phyloP scores from a whole-genome alignment of 2,888 invertebrate species.

The Aspidiotus destructor region DNA sequence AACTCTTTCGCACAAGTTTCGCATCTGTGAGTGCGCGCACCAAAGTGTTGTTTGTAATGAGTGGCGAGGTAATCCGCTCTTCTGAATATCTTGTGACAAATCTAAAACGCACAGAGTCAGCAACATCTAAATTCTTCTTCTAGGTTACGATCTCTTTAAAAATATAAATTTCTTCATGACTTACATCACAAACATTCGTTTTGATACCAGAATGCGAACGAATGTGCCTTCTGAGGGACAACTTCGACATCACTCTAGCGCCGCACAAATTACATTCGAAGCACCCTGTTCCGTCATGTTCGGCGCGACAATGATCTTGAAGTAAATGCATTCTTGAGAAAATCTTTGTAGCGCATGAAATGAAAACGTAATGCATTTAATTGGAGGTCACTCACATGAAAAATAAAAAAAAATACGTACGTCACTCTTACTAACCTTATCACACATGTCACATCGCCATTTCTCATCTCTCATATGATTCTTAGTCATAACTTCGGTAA shows the following conservation, averaged over 20 bases:
- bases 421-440: background rate
- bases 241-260: slow-evolving; percentile 14
- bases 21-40: slow-evolving; percentile 8
- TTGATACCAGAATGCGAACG: slow-evolving; percentile 10
- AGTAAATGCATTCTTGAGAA: slow-evolving; percentile 15
- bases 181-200: background rate
- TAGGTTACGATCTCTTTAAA: background rate
- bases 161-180: background rate
- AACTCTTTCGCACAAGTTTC: slow-evolving; percentile 10
- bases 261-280: slow-evolving; percentile 23
- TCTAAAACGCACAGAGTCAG: slow-evolving; percentile 2
- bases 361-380: background rate
- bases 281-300: slow-evolving; percentile 19
- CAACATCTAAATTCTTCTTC: background rate
- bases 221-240: slow-evolving; percentile 19
- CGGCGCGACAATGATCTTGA: slow-evolving; percentile 18
- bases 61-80: slow-evolving; percentile 10
- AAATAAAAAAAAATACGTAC: background rate
- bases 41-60: slow-evolving; percentile 17
- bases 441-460: slow-evolving; percentile 23
- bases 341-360: slow-evolving; percentile 1
- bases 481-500: slow-evolving; percentile 10
- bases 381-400: background rate
- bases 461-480: slow-evolving; percentile 6
- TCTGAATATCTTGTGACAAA: slow-evolving; percentile 18